Conservation (phyloP, 2,113 vertebrate species). For the Gobio gobio region DNA sequence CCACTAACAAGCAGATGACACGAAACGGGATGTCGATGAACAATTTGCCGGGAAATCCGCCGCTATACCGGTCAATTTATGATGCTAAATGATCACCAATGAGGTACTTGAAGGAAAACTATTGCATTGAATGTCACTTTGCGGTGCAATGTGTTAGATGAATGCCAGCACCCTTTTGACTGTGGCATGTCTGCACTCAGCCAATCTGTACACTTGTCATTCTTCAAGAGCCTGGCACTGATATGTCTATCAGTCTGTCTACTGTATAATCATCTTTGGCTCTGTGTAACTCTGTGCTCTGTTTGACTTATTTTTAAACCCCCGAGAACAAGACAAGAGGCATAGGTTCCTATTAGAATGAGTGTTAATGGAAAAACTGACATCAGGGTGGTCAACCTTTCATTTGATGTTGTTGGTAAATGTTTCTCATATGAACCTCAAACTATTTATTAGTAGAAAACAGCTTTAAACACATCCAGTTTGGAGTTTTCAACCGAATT, state of each 20-base stretch:
- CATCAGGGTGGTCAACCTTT: constrained; percentile 9
- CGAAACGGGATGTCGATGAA: background rate
- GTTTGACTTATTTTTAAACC: constrained; percentile 55
- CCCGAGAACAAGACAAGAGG: constrained; percentile 28
- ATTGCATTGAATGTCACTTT: constrained; percentile 13
- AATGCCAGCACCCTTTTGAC: constrained; percentile 16
- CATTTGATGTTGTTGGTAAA: constrained; percentile 20
- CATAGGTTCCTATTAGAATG: constrained; percentile 24
- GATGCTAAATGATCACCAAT: background rate
- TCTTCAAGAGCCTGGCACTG: constrained; percentile 53
- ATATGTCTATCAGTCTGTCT: constrained; percentile 48
- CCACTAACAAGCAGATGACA: constrained; percentile 19
- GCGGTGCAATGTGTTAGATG: constrained; percentile 6
- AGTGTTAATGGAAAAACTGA: constrained; percentile 31
- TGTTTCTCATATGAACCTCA: background rate
- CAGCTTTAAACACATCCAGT: background rate
- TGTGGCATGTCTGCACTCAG: constrained; percentile 39
- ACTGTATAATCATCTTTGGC: constrained; percentile 43
- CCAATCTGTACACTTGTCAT: constrained; percentile 54
- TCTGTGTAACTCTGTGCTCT: constrained; percentile 9
- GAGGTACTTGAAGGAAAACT: background rate
- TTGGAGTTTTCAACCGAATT: background rate
- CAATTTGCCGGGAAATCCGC: background rate
- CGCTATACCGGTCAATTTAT: background rate
- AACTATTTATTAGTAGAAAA: background rate